Percentiles rank a stretch among this genome's conserved stretches.
These are phyloP conservation scores for Sinelater perroti DNA, from an alignment of 2,888 invertebrate species.

Conservation along the genomic window DNA sequence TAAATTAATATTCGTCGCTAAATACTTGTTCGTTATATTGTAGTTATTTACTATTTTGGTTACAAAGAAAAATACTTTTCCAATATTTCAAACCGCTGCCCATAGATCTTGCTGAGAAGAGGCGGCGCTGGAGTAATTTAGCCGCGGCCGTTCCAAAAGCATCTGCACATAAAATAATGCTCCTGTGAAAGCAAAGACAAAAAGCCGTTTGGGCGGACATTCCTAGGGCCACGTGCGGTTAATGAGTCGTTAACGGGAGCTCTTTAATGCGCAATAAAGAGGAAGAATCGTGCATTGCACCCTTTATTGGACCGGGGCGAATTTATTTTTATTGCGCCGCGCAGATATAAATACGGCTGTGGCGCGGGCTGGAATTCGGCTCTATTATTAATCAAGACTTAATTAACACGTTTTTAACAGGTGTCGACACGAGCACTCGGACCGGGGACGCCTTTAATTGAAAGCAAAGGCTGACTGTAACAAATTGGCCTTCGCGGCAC, in stretches of 20 bases:
- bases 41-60: no score
- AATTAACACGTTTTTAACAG: constrained; percentile 25
- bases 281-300: constrained; percentile 6
- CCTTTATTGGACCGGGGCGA: constrained; percentile 21
- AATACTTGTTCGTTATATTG: no score
- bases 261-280: constrained; percentile 27
- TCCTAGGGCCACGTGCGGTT: constrained; percentile 23
- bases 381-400: constrained; percentile 28
- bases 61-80: no score
- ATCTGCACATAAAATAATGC: not conserved
- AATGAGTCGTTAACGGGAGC: constrained; percentile 27
- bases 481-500: constrained; percentile 1
- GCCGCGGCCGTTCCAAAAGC: no score
- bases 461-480: constrained; percentile 20
- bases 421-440: constrained; percentile 1
- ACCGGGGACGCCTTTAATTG: constrained; percentile 6
- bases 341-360: constrained; percentile 23
- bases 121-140: no score
- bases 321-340: constrained; percentile 20
- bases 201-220: constrained; percentile 5
- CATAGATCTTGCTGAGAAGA: no score
- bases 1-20: no score
- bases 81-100: no score
- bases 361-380: constrained; percentile 14
- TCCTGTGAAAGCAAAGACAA: not conserved